phyloP scores from a whole-genome alignment of 2,113 vertebrate species.

The Macrotis lagotis region DNA sequence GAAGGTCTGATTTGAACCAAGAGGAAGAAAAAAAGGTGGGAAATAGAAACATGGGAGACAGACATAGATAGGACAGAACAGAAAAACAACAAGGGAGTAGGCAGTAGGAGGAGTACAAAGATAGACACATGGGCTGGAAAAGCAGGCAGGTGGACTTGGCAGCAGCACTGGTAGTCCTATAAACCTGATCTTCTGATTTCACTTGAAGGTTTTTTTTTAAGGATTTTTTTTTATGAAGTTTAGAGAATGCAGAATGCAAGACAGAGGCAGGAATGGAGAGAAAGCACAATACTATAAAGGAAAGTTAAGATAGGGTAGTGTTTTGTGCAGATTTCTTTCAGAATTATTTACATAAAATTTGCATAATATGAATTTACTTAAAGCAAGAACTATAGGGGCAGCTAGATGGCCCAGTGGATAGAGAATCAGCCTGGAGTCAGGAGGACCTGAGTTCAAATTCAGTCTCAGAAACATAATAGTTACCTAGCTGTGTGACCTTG shows the following conservation, averaged over 20 bases:
- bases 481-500: no score
- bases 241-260: background rate
- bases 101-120: background rate
- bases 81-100: fast-evolving
- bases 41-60: no score
- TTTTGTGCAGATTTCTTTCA: background rate
- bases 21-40: no score
- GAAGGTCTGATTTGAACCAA: no score
- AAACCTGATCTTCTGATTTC: background rate
- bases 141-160: background rate
- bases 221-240: background rate
- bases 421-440: no score
- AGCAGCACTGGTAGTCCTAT: background rate
- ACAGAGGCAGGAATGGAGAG: background rate
- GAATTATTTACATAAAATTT: background rate
- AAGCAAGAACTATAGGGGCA: background rate
- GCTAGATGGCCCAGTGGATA: no score
- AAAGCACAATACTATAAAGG: background rate
- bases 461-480: no score
- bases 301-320: background rate
- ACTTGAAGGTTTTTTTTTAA: background rate
- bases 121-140: background rate
- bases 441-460: no score
- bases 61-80: background rate
- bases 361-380: background rate